These are phyloP conservation scores for Netta rufina DNA, from an alignment of 2,797 vertebrate genomes.

Conservation along the genomic window DNA sequence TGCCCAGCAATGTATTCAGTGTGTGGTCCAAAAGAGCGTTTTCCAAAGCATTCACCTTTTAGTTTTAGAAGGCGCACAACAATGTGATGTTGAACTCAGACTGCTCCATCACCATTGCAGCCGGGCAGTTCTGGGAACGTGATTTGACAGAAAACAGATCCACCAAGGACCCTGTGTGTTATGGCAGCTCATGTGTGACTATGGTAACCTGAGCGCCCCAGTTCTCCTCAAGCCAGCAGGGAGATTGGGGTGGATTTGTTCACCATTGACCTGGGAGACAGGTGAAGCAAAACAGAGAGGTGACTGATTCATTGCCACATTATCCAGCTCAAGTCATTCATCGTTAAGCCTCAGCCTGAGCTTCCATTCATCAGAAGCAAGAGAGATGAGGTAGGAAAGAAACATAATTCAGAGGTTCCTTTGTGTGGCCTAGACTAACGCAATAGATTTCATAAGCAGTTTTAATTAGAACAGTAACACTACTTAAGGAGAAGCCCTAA, in stretches of 20 bases:
- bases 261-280: background rate
- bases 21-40: rapidly evolving
- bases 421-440: background rate
- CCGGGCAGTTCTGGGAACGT: background rate
- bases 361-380: background rate
- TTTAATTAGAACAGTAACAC: background rate
- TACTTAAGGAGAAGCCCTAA: background rate
- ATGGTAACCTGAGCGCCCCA: rapidly evolving
- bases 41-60: background rate
- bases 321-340: background rate
- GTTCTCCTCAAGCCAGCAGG: background rate
- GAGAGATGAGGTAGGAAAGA: background rate
- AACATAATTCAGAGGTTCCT: background rate
- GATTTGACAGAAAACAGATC: background rate
- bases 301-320: background rate
- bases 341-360: background rate
- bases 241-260: background rate
- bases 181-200: rapidly evolving
- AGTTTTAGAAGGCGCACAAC: background rate
- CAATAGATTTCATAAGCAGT: background rate
- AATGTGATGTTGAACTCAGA: rapidly evolving
- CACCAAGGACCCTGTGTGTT: background rate
- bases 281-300: background rate
- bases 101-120: background rate
- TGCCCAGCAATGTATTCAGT: rapidly evolving